Evolutionary conservation across 2,113 vertebrate genomes (phyloP).

Genomic region (Epinephelus fuscoguttatus): DNA sequence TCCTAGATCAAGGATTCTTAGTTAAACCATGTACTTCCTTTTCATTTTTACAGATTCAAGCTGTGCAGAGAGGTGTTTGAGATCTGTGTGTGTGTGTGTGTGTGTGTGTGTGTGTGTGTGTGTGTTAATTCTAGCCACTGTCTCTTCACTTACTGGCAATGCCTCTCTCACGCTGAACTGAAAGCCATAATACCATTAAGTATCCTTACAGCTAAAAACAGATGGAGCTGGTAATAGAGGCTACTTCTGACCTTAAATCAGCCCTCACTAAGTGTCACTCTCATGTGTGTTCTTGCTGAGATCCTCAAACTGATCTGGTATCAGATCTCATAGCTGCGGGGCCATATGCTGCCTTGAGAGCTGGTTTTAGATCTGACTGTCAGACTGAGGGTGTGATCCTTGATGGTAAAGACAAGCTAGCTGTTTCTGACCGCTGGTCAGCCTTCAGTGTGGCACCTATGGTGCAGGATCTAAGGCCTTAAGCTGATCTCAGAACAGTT

Average conservation of each 20-base stretch:
- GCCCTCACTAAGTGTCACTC: constrained; percentile 18
- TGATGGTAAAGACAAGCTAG: constrained; percentile 1
- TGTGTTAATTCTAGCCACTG: constrained; percentile 1
- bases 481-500: constrained; percentile 73
- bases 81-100: constrained; percentile 13
- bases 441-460: constrained; percentile 3
- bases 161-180: constrained; percentile 39
- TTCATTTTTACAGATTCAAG: constrained; percentile 25
- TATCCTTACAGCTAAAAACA: constrained; percentile 75
- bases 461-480: constrained; percentile 30
- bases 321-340: constrained; percentile 32
- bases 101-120: constrained; percentile 2
- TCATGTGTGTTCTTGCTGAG: constrained; percentile 7
- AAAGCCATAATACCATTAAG: constrained; percentile 69
- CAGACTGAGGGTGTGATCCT: constrained; percentile 39
- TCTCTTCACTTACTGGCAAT: constrained; percentile 17
- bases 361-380: constrained; percentile 53
- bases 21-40: not conserved
- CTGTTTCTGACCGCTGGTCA: constrained; percentile 46
- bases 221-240: constrained; percentile 66
- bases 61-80: not conserved
- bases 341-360: constrained; percentile 13
- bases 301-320: constrained; percentile 55
- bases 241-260: constrained; percentile 65
- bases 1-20: constrained; percentile 7